Percentiles rank a stretch among this genome's conserved stretches.
These are phyloP conservation scores for Amphipoea lucens DNA, from an alignment of 2,888 invertebrate species.

Conservation along the genomic window DNA sequence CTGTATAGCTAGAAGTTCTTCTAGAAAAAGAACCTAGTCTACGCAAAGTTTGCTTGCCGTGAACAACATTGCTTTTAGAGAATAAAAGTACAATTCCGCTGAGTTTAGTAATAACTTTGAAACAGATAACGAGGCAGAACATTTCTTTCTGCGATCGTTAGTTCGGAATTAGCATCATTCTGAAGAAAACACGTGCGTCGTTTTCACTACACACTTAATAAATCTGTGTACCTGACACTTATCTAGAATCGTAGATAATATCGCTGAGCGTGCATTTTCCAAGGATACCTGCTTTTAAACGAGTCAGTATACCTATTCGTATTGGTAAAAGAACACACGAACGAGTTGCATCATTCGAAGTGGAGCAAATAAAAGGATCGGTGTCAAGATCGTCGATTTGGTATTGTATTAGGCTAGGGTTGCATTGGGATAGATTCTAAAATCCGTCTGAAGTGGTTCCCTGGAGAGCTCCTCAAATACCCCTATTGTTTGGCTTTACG, in stretches of 20 bases:
- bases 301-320: background rate
- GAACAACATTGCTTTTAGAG: background rate
- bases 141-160: background rate
- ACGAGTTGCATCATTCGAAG: slow-evolving; percentile 66
- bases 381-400: slow-evolving; percentile 67
- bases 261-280: slow-evolving; percentile 9
- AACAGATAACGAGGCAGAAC: slow-evolving; percentile 7
- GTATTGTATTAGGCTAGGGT: slow-evolving; percentile 64
- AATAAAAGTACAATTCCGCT: background rate
- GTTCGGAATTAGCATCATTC: slow-evolving; percentile 67
- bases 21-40: too few species aligned
- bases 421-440: slow-evolving; percentile 63
- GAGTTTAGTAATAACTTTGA: slow-evolving; percentile 3
- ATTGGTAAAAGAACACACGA: slow-evolving; percentile 38
- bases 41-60: background rate
- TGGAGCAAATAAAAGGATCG: slow-evolving; percentile 63
- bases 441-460: slow-evolving; percentile 72
- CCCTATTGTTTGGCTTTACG: slow-evolving; percentile 53
- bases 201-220: background rate
- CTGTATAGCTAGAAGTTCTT: background rate
- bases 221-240: slow-evolving; percentile 6
- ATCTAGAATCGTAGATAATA: slow-evolving; percentile 10
- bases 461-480: slow-evolving; percentile 77
- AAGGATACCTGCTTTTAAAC: background rate
- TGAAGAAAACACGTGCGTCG: slow-evolving; percentile 66